Conservation (phyloP, 2,797 vertebrate genomes). For the Brachymystax lenok region DNA sequence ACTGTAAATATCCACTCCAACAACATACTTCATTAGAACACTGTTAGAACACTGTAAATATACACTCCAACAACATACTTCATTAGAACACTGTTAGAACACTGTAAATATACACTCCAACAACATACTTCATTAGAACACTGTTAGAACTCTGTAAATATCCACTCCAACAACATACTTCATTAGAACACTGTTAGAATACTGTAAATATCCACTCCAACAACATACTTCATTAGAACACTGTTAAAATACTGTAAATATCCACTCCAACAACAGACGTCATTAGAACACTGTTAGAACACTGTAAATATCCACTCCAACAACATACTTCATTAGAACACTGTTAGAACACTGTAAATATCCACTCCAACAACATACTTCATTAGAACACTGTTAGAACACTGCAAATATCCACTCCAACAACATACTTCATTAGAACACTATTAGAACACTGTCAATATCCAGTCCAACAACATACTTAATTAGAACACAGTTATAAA, state of each 20-base stretch:
- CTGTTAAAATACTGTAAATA: slow-evolving; percentile 46
- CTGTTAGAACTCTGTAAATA: slow-evolving; percentile 46
- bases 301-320: too few relatives aligned
- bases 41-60: slow-evolving; percentile 43
- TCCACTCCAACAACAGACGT: too few relatives aligned
- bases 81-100: slow-evolving; percentile 53
- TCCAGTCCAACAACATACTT: slow-evolving; percentile 44
- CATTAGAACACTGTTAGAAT: slow-evolving; percentile 47
- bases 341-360: slow-evolving; percentile 46
- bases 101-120: slow-evolving; percentile 30
- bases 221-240: slow-evolving; percentile 61
- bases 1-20: slow-evolving; percentile 48
- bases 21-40: slow-evolving; percentile 61
- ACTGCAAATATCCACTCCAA: slow-evolving; percentile 32
- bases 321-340: slow-evolving; percentile 61
- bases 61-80: slow-evolving; percentile 58
- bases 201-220: slow-evolving; percentile 31
- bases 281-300: too few relatives aligned
- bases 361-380: slow-evolving; percentile 45
- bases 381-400: slow-evolving; percentile 53
- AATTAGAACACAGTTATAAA: slow-evolving; percentile 37
- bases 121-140: slow-evolving; percentile 61
- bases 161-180: slow-evolving; percentile 44
- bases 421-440: slow-evolving; percentile 61
- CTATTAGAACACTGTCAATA: slow-evolving; percentile 46